Conservation (phyloP, 2,888 invertebrate species). For the Linyphia triangularis region DNA sequence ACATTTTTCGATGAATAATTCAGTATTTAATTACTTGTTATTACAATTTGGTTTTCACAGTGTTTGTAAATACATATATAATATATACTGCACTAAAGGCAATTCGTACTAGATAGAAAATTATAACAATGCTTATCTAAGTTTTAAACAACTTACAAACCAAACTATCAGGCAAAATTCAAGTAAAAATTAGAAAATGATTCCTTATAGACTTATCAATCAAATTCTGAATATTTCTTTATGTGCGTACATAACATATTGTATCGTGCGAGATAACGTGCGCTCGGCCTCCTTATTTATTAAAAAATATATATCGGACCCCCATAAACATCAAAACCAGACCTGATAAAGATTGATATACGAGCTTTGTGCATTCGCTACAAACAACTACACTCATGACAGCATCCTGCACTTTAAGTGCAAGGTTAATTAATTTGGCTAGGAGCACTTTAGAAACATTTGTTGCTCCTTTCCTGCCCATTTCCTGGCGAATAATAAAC, state of each 20-base stretch:
- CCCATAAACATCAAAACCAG: not conserved
- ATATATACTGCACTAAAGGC: no score
- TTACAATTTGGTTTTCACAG: no score
- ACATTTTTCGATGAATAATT: no score
- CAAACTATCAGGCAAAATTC: no score
- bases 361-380: constrained; percentile 1
- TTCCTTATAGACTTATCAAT: no score
- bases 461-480: not conserved
- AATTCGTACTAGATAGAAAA: no score
- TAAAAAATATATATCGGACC: not conserved
- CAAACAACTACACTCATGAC: not conserved
- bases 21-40: no score
- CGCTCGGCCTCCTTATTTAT: not conserved
- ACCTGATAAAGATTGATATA: constrained; percentile 40
- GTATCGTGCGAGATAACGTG: not conserved
- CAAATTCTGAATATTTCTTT: not conserved
- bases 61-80: no score
- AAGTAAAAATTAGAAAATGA: no score
- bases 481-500: not conserved
- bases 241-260: not conserved
- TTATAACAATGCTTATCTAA: no score
- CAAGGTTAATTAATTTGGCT: constrained; percentile 49
- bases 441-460: constrained; percentile 20
- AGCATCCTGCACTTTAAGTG: not conserved
- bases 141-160: no score